Evolutionary conservation across 1,140 invertebrate genomes (phyloP).

Genomic region (Brachionus koreanus): DNA sequence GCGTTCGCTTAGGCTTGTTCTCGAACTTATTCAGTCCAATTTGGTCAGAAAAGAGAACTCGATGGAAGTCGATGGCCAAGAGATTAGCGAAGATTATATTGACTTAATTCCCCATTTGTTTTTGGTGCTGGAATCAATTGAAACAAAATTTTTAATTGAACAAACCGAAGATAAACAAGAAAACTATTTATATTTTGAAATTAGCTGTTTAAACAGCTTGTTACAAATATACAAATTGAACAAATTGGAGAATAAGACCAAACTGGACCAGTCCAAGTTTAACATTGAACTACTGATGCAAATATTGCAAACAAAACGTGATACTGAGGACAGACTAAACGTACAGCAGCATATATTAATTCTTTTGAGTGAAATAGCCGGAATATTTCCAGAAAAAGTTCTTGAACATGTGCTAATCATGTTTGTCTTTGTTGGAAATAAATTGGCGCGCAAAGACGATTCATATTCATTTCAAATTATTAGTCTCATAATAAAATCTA

Average conservation of each 20-base stretch:
- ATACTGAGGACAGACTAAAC: slow-evolving; percentile 2
- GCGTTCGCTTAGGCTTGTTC: background rate
- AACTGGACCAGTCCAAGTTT: slow-evolving; percentile 26
- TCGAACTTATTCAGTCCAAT: slow-evolving; percentile 6
- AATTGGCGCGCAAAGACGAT: slow-evolving; percentile 43
- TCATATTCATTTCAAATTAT: slow-evolving; percentile 34
- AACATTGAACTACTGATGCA: slow-evolving; percentile 33
- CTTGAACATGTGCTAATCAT: slow-evolving; percentile 38
- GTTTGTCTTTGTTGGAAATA: slow-evolving; percentile 44
- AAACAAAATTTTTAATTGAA: slow-evolving; percentile 16
- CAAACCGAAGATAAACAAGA: background rate
- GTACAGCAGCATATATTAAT: slow-evolving; percentile 28
- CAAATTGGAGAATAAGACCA: background rate
- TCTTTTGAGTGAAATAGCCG: slow-evolving; percentile 16
- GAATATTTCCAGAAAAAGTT: slow-evolving; percentile 18
- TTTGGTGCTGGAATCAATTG: background rate
- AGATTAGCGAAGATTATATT: background rate
- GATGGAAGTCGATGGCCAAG: slow-evolving; percentile 10
- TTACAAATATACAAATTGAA: slow-evolving; percentile 15
- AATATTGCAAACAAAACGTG: slow-evolving; percentile 15
- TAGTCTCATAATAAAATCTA: slow-evolving; percentile 9
- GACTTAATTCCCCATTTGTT: slow-evolving; percentile 13
- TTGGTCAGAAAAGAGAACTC: background rate
- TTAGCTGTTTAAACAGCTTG: background rate
- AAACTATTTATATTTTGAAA: slow-evolving; percentile 13